Base-by-base conservation (phyloP, 2,888 invertebrate species). In the Nomada lathburiana region DNA sequence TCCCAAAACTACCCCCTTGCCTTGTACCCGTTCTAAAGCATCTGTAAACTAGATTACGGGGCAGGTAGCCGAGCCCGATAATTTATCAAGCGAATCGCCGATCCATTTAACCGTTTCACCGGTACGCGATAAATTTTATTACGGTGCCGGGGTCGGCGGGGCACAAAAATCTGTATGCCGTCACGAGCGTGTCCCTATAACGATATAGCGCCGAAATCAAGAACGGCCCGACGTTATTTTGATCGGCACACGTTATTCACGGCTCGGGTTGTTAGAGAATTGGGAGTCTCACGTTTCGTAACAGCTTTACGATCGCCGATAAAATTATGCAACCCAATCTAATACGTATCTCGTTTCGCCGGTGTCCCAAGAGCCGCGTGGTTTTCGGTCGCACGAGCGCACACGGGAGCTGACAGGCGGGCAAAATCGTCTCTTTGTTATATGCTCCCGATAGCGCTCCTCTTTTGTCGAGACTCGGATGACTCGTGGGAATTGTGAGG, bases 301-400 rank as follows among this genome's bases (percentile, higher is more conserved):
- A 90, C 88, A 85, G 85, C 85, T 89, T 90, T 86, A 85, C 84
- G 87, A 88, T 86, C 80, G 82, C 87, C 90, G 90, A 92, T 92
- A 91, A 92, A 92, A 92, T 92, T 92, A 92, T 92, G 92, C 90
- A 92, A 91, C 85, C 91, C 91, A 92, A 92, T 91, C 88, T 85
- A 91, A 93, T 89, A 90, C 89, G 90, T 90, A 89, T 92, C 90
- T 87, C 85, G 88, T 92, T 91, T 91, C 91, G 82, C 76, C 85
- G 72, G 69, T 85, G 80, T 86, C 82, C 83, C 78, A 65, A 83
- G 77, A 82, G 82, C 80, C 85, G 75, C 82, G 71, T 81, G 80
- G 71, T 88, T 83, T 79, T 86, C 85, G 70, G 55, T 82, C 67
- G 63, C 78, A 77, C 79, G 73, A 64, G 80, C 80, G 84, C 80